Base-by-base conservation (phyloP, 2,797 vertebrate genomes). In the Amniataba percoides region DNA sequence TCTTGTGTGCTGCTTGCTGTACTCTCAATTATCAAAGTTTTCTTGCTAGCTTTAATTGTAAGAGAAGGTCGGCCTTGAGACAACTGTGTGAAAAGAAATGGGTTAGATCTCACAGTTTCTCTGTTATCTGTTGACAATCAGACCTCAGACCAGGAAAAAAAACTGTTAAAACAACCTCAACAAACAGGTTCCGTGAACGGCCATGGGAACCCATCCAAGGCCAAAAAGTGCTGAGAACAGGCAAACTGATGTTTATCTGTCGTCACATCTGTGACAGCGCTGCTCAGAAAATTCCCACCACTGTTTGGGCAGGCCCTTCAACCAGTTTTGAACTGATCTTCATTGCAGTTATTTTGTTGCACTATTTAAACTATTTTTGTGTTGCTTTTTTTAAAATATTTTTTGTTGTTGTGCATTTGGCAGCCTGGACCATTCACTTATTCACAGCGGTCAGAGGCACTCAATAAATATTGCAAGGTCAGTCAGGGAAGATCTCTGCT, bases 131-230 rank as follows among this genome's bases (percentile, higher is more conserved):
- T 64, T 81, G 73, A 81, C 64, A 80, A 78, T 87, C 81, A 57
- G 56, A 62, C 39, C 11, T 58, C 25, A 45, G 15, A 62, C 15
- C 10, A 62, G 21, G 21, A 40, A 27, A 23, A 66, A 76, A 72
- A 84, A 43, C 67, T 19, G 1, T n/a, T n/a, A n/a, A n/a, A 18
- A 23, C 19, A 57, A 64, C 27, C 23, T 55, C n/a, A 55, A 74
- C 73, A 78, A 88, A 84, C 77, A 62, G 69, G 84, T 90, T 85
- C 16, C 66, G 27, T 31, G 27, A 88, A 80, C 27, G 18, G 61
- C 71, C 84, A 83, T 84, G 87, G 88, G 91, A 94, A 91, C 40
- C 23, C 8, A 71, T 86, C 68, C 77, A 87, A 83, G 71, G 83
- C 69, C n/a, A 61, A 66, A 92, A 83, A 70, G 49, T 7, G 77